Evolutionary conservation across 2,113 vertebrate genomes (phyloP).

Genomic region (Platanista minor): DNA sequence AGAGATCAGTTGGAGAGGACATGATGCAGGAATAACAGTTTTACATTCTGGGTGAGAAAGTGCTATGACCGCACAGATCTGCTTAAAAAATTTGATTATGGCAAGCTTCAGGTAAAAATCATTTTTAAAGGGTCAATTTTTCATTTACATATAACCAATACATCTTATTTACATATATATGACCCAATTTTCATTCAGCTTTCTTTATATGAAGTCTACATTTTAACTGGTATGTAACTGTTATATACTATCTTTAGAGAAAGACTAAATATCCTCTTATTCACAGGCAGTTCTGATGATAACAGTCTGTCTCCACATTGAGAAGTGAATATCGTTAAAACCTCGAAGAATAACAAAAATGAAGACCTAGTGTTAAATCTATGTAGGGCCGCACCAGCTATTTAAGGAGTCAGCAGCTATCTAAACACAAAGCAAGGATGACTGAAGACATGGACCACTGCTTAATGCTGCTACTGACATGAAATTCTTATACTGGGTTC

Average conservation of each 20-base stretch:
- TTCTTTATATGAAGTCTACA: slow-evolving; percentile 58
- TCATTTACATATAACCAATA: slow-evolving; percentile 67
- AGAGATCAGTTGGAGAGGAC: not conserved
- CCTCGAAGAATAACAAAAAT: not conserved
- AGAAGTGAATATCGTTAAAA: slow-evolving; percentile 42
- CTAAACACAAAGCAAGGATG: not conserved
- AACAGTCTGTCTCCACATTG: not conserved
- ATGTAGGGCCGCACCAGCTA: not conserved
- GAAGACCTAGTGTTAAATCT: not conserved
- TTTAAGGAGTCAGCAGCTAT: not conserved
- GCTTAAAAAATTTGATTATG: slow-evolving; percentile 31
- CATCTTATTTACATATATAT: slow-evolving; percentile 55
- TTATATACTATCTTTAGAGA: slow-evolving; percentile 48
- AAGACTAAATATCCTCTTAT: slow-evolving; percentile 23
- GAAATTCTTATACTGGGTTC: slow-evolving; percentile 8
- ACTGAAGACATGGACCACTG: not conserved
- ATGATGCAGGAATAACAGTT: not conserved
- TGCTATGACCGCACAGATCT: not conserved
- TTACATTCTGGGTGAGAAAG: not conserved
- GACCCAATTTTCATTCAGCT: slow-evolving; percentile 62
- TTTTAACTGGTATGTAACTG: slow-evolving; percentile 37
- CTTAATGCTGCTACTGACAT: not conserved
- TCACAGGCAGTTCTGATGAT: slow-evolving; percentile 35
- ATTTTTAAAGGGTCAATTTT: slow-evolving; percentile 40
- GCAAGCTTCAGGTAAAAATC: slow-evolving; percentile 52